Evolutionary conservation across 2,888 invertebrate genomes (phyloP).

Genomic region (Tryphoninae sp.): DNA sequence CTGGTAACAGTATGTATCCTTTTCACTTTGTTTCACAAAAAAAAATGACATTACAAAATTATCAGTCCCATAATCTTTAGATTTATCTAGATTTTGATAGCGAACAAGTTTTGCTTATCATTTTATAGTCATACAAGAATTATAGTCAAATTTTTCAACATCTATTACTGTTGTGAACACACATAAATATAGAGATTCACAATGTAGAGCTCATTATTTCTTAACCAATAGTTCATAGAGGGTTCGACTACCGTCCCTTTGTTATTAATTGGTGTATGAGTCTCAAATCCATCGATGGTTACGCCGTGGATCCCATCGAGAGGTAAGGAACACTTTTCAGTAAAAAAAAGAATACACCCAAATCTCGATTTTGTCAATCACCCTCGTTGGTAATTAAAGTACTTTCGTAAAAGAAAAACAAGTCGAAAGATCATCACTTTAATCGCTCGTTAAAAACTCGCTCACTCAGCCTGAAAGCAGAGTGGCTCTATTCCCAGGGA

Average conservation of each 20-base stretch:
- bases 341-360: background rate
- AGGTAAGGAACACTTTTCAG: constrained; percentile 83
- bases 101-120: constrained; percentile 22
- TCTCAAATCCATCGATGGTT: constrained; percentile 93
- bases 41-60: constrained; percentile 9
- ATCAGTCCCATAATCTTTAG: constrained; percentile 6
- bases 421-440: constrained; percentile 31
- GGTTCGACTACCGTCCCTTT: constrained; percentile 95
- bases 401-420: constrained; percentile 3
- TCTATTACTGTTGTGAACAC: constrained; percentile 17
- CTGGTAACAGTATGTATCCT: constrained; percentile 91
- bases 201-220: constrained; percentile 73
- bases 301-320: constrained; percentile 94
- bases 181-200: constrained; percentile 44
- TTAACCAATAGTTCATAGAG: constrained; percentile 84
- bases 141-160: constrained; percentile 18
- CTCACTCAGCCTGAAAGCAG: constrained; percentile 90
- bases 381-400: background rate
- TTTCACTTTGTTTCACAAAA: constrained; percentile 74
- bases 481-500: constrained; percentile 98
- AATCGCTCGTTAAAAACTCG: constrained; percentile 49
- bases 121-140: constrained; percentile 32
- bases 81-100: constrained; percentile 31
- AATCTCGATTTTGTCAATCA: background rate
- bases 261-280: constrained; percentile 96